Percentiles rank a stretch among this genome's conserved stretches.
phyloP scores from a whole-genome alignment of 2,888 invertebrate genomes.

The Volucella bombylans region DNA sequence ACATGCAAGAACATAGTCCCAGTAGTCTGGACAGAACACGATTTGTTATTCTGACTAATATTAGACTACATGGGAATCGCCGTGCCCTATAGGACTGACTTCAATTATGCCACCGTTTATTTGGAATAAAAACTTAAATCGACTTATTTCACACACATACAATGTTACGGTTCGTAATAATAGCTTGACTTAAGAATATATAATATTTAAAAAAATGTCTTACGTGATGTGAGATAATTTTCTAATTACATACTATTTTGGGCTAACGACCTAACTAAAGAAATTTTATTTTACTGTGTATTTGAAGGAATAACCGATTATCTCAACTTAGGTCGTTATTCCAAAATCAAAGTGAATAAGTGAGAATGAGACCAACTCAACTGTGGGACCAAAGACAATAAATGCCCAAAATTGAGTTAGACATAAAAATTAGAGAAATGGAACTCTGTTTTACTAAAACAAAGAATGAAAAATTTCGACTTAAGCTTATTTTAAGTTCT shows the following conservation, averaged over 20 bases:
- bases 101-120: background rate
- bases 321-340: background rate
- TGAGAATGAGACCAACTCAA: background rate
- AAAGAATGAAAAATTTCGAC: background rate
- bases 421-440: background rate
- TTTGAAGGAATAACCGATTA: background rate
- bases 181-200: background rate
- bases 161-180: background rate
- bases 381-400: background rate
- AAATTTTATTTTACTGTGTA: background rate
- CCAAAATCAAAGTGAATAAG: background rate
- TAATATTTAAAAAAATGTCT: background rate
- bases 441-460: background rate
- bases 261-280: background rate
- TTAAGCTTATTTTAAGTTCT: background rate
- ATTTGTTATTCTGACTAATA: background rate
- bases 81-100: background rate
- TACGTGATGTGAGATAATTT: too few relatives aligned
- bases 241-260: background rate
- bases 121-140: background rate
- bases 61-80: too few relatives aligned
- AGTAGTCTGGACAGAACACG: background rate
- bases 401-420: background rate
- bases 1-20: background rate
- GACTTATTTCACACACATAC: conserved; percentile 6